Conservation (phyloP, 2,113 vertebrate genomes). For the Crotalus horridus region DNA sequence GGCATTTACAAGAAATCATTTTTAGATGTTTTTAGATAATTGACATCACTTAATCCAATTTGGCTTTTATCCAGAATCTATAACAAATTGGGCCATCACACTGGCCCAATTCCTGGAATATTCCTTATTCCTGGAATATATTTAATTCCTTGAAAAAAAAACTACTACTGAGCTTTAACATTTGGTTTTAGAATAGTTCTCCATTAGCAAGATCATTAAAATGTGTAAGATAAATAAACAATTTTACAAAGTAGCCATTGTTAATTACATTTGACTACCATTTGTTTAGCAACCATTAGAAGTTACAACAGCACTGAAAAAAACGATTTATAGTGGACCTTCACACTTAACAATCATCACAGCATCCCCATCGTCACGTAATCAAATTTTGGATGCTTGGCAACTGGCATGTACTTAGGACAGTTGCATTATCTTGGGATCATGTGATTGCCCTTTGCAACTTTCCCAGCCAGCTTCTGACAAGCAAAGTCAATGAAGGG, state of each 20-base stretch:
- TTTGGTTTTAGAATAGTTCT: slow-evolving; percentile 12
- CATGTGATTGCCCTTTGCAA: not conserved
- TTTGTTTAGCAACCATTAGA: not conserved
- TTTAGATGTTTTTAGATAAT: slow-evolving; percentile 28
- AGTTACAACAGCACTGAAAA: not conserved
- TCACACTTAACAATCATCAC: not conserved
- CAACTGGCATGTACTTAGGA: not conserved
- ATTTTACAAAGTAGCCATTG: not conserved
- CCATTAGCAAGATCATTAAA: not conserved
- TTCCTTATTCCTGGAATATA: slow-evolving; percentile 9
- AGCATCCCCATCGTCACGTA: not conserved
- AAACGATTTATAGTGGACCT: not conserved
- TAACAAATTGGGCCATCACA: slow-evolving; percentile 30
- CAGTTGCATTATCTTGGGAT: not conserved
- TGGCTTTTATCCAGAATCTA: slow-evolving; percentile 39
- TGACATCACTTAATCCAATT: slow-evolving; percentile 28
- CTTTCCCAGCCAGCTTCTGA: not conserved
- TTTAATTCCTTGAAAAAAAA: slow-evolving; percentile 18
- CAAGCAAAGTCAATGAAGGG: not conserved
- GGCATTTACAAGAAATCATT: slow-evolving; percentile 14
- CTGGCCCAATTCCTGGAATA: too few relatives aligned
- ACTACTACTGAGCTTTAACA: not conserved
- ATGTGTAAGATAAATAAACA: not conserved
- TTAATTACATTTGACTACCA: not conserved
- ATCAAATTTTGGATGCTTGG: not conserved